Conservation (phyloP, 1,140 invertebrate species). For the Ceratosolen solmsi region DNA sequence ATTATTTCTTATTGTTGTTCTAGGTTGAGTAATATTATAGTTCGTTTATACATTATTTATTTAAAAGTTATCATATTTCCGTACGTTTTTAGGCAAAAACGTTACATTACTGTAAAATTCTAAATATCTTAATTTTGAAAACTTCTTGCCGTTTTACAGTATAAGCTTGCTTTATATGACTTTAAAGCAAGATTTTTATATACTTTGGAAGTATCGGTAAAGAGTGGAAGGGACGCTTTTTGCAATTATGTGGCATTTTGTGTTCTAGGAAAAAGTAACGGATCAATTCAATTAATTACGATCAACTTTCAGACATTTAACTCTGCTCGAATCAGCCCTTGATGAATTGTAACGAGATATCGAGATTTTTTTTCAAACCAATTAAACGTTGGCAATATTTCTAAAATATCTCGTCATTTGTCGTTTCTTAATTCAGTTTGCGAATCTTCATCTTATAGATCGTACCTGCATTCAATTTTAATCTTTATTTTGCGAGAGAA, state of each 20-base stretch:
- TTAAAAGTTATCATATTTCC: no score
- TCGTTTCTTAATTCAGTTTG: neutral
- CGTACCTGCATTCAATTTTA: no score
- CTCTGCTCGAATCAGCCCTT: neutral
- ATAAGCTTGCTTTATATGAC: no score
- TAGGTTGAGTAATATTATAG: no score
- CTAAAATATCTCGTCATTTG: neutral
- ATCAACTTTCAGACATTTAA: conserved; percentile 29
- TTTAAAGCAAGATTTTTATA: no score
- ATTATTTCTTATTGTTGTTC: neutral
- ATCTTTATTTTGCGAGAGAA: no score
- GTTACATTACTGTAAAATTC: no score
- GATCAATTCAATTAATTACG: conserved; percentile 32
- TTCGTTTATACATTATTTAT: no score
- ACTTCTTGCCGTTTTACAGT: no score
- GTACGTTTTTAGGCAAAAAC: no score
- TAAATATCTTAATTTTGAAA: no score
- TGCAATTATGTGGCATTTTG: conserved; percentile 22
- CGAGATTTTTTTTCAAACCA: conserved; percentile 8
- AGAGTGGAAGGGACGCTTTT: neutral
- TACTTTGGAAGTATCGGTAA: no score
- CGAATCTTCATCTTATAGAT: neutral
- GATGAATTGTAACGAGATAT: neutral
- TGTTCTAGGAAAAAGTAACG: conserved; percentile 19
- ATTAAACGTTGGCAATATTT: neutral